Base-by-base conservation (phyloP, 2,113 vertebrate species). In the Rhabdornis inornatus region DNA sequence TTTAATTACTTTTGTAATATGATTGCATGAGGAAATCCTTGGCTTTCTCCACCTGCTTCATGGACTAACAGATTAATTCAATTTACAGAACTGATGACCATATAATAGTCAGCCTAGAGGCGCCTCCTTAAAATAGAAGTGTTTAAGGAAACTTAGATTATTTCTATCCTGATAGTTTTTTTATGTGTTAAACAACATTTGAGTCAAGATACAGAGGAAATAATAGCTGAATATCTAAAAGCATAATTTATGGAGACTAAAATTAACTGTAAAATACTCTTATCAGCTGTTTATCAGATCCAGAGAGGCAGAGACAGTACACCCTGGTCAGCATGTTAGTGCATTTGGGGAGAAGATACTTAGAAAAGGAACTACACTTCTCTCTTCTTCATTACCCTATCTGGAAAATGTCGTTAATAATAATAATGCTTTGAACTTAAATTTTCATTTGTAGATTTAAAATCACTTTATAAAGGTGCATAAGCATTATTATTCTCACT, bases 391-490 rank as follows among this genome's bases (percentile, higher is more conserved):
- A 86, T 83, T 81, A 92, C 44, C 15, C 44, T 55, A 23, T 71
- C 68, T 77, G 60, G 71, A 92, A 94, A 95, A 92, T 64, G 59
- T 78, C n/a, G 76, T 88, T 94, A 71, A 89, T 94, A 68, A 44
- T 59, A 95, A 74, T 66, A 90, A 79, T 45, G 60, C 78, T 95
- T 84, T 86, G 79, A 94, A 94, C 85, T 86, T 88, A 88, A 74
- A 90, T 86, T 96, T 93, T 75, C 83, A 92, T 86, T 85, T 80
- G 63, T 80, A 95, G 93, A 85, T 93, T 57, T 93, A 56, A 95
- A 94, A 95, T 81, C 92, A 93, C 85, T 96, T 95, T 86, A 86
- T 57, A 89, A 94, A 96, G 93, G 90, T 95, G 76, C 64, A 90
- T 75, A 95, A 92, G 85, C 68, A 68, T 94, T 85, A 94, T 92